These are phyloP conservation scores for Aurelia sp. DNA, from an alignment of 30 jellyfish, hydroid and myxozoan species.

Conservation along the genomic window DNA sequence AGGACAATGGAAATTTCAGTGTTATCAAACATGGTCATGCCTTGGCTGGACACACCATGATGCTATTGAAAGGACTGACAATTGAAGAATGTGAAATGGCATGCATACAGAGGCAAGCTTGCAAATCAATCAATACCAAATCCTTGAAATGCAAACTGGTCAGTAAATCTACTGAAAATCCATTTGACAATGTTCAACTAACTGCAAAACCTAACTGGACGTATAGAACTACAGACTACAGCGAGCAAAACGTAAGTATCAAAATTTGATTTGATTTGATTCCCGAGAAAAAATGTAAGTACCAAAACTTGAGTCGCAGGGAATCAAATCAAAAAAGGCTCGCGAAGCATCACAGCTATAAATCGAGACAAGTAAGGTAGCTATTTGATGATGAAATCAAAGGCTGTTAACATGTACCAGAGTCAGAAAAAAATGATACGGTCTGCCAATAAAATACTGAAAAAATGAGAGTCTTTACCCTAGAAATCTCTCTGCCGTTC, in stretches of 20 bases:
- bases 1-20: not conserved
- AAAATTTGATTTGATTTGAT: too few species aligned
- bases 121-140: not conserved
- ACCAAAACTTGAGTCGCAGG: too few species aligned
- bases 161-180: not conserved
- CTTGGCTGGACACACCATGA: not conserved
- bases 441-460: too few species aligned
- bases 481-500: too few species aligned
- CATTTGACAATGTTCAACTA: not conserved
- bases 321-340: too few species aligned
- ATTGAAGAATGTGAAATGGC: not conserved
- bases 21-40: not conserved
- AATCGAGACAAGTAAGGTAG: too few species aligned
- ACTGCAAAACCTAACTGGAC: not conserved
- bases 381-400: too few species aligned
- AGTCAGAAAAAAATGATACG: too few species aligned
- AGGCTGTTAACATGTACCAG: too few species aligned
- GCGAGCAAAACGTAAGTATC: not conserved
- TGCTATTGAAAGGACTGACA: not conserved
- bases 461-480: too few species aligned
- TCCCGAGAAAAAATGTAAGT: conserved; percentile 9
- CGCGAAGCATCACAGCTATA: too few species aligned
- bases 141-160: not conserved
- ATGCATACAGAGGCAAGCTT: not conserved
- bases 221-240: not conserved